Conservation (phyloP, 1,140 invertebrate species). For the Adoxophyes honmai region DNA sequence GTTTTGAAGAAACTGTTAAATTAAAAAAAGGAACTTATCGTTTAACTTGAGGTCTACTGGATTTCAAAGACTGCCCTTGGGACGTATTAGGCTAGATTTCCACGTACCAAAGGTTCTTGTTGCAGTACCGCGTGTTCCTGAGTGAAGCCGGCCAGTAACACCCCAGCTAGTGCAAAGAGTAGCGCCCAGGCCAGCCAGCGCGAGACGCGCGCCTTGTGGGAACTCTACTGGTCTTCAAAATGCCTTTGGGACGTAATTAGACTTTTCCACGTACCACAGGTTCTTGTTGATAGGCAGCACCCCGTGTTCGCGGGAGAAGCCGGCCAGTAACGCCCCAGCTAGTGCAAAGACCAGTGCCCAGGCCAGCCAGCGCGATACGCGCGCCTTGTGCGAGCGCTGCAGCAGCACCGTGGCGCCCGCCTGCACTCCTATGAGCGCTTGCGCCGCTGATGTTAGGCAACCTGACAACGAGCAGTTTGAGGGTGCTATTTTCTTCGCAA, state of each 20-base stretch:
- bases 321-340: conserved; percentile 84
- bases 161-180: conserved; percentile 82
- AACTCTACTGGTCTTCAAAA: no score
- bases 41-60: no score
- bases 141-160: conserved; percentile 85
- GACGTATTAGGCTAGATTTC: no score
- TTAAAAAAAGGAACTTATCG: no score
- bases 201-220: conserved; percentile 81
- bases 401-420: conserved; percentile 87
- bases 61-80: no score
- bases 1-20: no score
- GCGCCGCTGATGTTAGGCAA: conserved; percentile 84
- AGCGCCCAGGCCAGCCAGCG: conserved; percentile 85
- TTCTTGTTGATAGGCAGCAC: conserved; percentile 95
- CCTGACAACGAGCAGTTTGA: conserved; percentile 45
- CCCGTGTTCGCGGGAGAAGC: conserved; percentile 86
- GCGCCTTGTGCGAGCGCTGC: conserved; percentile 80
- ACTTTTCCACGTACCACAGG: conserved; percentile 90
- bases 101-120: conserved; percentile 94
- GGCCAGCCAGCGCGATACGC: conserved; percentile 84
- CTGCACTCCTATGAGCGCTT: conserved; percentile 91
- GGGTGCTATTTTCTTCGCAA: no score
- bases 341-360: conserved; percentile 81
- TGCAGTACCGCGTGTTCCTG: conserved; percentile 90
- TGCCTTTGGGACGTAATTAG: no score